phyloP scores from a whole-genome alignment of 2,113 vertebrate genomes.

The Stomatorhinus ivindoensis region DNA sequence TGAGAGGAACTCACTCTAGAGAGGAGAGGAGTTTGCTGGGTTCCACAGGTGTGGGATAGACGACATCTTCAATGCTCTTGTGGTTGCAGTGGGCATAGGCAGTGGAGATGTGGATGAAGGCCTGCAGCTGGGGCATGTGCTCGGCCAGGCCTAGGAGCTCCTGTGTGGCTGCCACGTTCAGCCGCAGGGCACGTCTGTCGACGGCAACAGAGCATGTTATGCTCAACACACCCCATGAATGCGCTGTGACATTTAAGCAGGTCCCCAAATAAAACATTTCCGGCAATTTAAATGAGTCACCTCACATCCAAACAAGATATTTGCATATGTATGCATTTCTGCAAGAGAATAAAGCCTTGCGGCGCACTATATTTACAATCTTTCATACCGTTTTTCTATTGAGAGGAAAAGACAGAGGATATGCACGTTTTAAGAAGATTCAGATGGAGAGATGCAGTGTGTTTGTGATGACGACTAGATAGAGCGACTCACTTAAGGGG shows the following conservation, averaged over 20 bases:
- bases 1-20: conserved; percentile 72
- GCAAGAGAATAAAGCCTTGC: neutral
- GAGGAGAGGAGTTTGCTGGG: conserved; percentile 83
- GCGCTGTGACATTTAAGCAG: neutral
- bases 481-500: conserved; percentile 68
- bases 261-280: neutral
- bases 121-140: conserved; percentile 81
- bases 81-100: conserved; percentile 88
- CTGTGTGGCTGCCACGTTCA: conserved; percentile 82
- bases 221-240: neutral
- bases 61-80: conserved; percentile 80
- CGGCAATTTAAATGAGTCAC: neutral
- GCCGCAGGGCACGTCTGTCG: conserved; percentile 71
- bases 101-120: conserved; percentile 88
- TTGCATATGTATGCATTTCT: neutral
- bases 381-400: neutral
- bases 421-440: no score
- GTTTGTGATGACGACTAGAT: neutral
- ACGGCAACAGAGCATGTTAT: neutral
- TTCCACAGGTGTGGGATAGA: conserved; percentile 82
- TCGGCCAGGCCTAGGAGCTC: conserved; percentile 76
- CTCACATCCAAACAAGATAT: neutral
- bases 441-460: neutral
- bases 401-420: neutral
- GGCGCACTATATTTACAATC: neutral